phyloP scores from a whole-genome alignment of 2,888 invertebrate species.

The Philopedon plagiatum region DNA sequence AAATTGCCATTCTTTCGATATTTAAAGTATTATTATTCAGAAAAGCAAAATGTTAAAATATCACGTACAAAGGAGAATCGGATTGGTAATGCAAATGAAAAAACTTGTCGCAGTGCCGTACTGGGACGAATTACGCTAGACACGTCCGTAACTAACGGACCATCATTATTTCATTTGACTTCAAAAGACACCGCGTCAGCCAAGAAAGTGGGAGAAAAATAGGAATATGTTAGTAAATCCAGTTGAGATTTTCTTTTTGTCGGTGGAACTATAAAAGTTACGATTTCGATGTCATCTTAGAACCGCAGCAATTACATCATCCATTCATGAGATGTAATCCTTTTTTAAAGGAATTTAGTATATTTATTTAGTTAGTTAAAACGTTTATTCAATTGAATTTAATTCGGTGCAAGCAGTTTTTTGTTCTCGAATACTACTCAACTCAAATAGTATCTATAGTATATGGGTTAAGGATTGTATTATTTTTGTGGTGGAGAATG shows the following conservation, averaged over 20 bases:
- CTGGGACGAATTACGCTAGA: conserved; percentile 52
- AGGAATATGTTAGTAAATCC: conserved; percentile 52
- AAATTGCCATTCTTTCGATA: neutral
- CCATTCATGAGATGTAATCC: neutral
- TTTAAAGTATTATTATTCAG: neutral
- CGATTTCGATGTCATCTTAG: conserved; percentile 21
- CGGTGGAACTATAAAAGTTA: conserved; percentile 13
- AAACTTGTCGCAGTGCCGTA: conserved; percentile 47
- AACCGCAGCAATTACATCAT: conserved; percentile 29
- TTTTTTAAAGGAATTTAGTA: neutral
- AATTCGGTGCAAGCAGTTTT: too few relatives aligned
- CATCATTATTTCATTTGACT: conserved; percentile 48
- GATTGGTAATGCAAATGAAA: conserved; percentile 47
- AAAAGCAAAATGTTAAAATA: neutral
- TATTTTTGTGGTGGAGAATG: too few relatives aligned
- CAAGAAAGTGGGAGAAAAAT: conserved; percentile 54
- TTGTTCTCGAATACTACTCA: neutral
- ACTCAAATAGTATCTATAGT: too few relatives aligned
- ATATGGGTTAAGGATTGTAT: too few relatives aligned
- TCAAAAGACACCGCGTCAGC: conserved; percentile 51
- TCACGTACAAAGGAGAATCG: conserved; percentile 32
- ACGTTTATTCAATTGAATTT: neutral
- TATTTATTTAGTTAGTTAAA: neutral
- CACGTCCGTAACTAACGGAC: conserved; percentile 55
- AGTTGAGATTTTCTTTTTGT: conserved; percentile 44